Evolutionary conservation across 2,113 vertebrate genomes (phyloP), one percentile per base, ranked within the genome.

Genomic region (Poecilia latipinna): DNA sequence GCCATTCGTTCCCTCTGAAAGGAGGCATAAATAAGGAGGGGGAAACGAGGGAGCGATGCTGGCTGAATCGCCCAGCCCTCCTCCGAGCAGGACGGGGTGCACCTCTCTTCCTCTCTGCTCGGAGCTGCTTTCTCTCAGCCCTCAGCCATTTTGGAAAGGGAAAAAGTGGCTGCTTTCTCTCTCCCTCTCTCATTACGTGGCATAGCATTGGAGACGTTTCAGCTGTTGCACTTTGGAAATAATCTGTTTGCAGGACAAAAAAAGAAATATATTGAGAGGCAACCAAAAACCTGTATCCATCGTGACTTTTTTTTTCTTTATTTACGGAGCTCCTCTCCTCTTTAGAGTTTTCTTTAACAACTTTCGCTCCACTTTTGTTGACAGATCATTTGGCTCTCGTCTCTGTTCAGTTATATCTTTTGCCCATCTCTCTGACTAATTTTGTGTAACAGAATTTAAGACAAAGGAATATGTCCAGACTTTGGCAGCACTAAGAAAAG

Each of bases 131-230:
- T 80, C 79, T 82, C 90, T 91, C 92, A 93, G 94, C 94, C 94
- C 90, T 91, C 92, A 93, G 94, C 94, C 94, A 95, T 95, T 94
- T 95, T 95, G 94, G 90, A 92, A 89, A 93, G 86, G 87, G 88
- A 88, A 85, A 89, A 92, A 92, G 90, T 91, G 80, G 75, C 84
- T 82, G 86, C 88, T 87, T 82, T 87, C 84, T 86, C 86, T 89
- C 88, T 84, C 82, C 61, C 84, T 92, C 89, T 86, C 83, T 90
- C 91, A 80, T 91, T 93, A 93, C 93, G 92, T 94, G 94, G 93
- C 93, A 91, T 83, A 84, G 93, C 91, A 90, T 82, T 91, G 91
- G 90, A 91, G 80, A 90, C 86, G 88, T 90, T 89, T 91, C 80
- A 78, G 79, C 81, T 88, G 83, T 87, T 72, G 75, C 82, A 77